A percentile compares a stretch with the other conserved stretches of the same genome.
phyloP scores from a whole-genome alignment of 2,888 invertebrate genomes.

The Chrysotoxum bicinctum region DNA sequence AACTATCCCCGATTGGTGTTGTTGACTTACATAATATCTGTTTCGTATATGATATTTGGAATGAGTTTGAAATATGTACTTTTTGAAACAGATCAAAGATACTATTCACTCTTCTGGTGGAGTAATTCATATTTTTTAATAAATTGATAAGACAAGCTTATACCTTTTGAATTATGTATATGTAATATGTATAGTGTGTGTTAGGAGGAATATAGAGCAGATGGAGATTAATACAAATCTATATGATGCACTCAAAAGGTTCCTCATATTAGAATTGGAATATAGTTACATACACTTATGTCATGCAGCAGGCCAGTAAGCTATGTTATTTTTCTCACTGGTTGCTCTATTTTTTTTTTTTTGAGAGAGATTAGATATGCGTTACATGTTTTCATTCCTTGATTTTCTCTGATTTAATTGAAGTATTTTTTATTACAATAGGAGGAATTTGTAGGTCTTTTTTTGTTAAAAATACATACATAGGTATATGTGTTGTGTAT shows the following conservation, averaged over 20 bases:
- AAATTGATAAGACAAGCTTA: constrained; percentile 47
- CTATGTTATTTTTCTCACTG: background rate
- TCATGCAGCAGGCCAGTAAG: background rate
- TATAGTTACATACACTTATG: background rate
- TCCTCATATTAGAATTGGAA: background rate
- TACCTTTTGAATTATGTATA: background rate
- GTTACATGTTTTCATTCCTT: background rate
- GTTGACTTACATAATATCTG: constrained; percentile 50
- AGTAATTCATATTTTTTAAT: background rate
- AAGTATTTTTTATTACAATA: background rate
- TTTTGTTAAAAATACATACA: too few relatives aligned
- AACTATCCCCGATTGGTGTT: constrained; percentile 61
- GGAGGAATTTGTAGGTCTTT: too few relatives aligned
- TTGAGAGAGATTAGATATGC: constrained; percentile 16
- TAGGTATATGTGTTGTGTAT: too few relatives aligned
- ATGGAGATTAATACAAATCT: constrained; percentile 49
- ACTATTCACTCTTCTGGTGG: constrained; percentile 25
- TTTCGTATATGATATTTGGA: constrained; percentile 7
- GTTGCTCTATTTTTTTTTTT: constrained; percentile 6
- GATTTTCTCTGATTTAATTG: background rate
- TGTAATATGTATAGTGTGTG: too few relatives aligned
- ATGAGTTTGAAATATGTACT: constrained; percentile 8
- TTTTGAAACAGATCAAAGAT: constrained; percentile 50
- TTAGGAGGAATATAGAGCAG: constrained; percentile 16
- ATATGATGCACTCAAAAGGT: constrained; percentile 44